Conservation (phyloP, 2,113 vertebrate genomes). For the Hippocampus abdominalis region DNA sequence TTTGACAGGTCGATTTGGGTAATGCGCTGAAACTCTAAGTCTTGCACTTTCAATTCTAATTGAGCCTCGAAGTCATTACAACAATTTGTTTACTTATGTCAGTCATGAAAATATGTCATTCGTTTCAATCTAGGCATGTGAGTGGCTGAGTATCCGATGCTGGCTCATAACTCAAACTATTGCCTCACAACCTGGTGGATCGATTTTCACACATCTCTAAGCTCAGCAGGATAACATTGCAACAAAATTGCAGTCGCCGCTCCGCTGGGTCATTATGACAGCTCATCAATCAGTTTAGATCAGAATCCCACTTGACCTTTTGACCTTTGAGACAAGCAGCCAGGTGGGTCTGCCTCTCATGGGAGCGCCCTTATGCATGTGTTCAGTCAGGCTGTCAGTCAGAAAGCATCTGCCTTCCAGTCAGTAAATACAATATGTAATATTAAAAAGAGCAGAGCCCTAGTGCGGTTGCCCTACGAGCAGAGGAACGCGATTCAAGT, state of each 20-base stretch:
- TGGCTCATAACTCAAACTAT: too few species aligned
- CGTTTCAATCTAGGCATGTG: background rate
- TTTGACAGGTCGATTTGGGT: conserved; percentile 7
- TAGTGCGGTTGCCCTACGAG: conserved; percentile 47
- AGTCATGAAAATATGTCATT: background rate
- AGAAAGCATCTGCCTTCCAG: conserved; percentile 29
- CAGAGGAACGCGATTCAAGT: conserved; percentile 52
- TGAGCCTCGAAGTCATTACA: conserved; percentile 5
- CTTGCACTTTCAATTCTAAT: conserved; percentile 17
- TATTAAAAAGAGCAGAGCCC: conserved; percentile 43
- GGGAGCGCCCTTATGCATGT: conserved; percentile 33
- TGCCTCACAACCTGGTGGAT: too few species aligned
- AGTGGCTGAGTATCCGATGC: too few species aligned
- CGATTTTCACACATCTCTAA: background rate
- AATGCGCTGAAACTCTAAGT: background rate
- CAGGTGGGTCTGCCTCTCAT: conserved; percentile 7
- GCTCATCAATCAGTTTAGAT: background rate
- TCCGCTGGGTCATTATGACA: background rate
- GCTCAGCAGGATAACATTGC: background rate
- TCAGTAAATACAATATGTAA: conserved; percentile 27
- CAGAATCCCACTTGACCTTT: conserved; percentile 24
- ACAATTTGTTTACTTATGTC: background rate
- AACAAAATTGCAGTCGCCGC: background rate
- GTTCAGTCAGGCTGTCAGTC: conserved; percentile 34
- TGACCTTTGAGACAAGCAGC: conserved; percentile 12